Base-by-base conservation (phyloP, 2,888 invertebrate species). In the Heliconius charithonia region DNA sequence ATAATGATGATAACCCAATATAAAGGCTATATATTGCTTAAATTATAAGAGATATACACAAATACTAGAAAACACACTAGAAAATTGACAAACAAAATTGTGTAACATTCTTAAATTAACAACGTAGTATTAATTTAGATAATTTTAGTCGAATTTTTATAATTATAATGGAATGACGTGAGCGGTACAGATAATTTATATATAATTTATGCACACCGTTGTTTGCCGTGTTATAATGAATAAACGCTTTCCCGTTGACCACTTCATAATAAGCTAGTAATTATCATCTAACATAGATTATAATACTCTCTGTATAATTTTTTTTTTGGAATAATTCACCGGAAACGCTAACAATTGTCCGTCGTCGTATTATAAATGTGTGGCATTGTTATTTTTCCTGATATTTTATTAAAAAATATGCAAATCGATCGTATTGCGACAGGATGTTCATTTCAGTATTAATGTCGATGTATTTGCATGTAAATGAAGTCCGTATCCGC, bases 391-490 rank as follows among this genome's bases (percentile, higher is more conserved):
- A 88, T 90, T 89, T 90, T 90, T 88, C 87, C 87, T 87, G 90
- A 90, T 84, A 93, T 92, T 90, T 93, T 92, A 93, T 92, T 90
- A 93, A 94, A 92, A 94, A 94, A 94, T 94, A 95, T 95, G 95
- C 94, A 93, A 94, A 95, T 95, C 94, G 90, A 94, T 93, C 88
- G 91, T 86, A 86, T 82, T 84, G 87, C 87, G 88, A 88, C 93
- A 92, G 94, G 95, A 94, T 93, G 94, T 87, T 90, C 92, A 90
- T 93, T 94, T 94, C 93, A 88, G 92, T 93, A 91, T 91, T 93
- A 92, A 92, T 90, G 91, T 87, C 89, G 86, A 89, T 87, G 90
- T 91, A 94, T 94, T 94, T 92, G 91, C 93, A 94, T 95, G 92
- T 93, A 92, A 94, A 94, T 94, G 87, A 89, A 87, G 87, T 86